A percentile compares a stretch with the other conserved stretches of the same genome.
Conservation (phyloP, 2,888 invertebrate genomes). For the Cremastinae sp. region DNA sequence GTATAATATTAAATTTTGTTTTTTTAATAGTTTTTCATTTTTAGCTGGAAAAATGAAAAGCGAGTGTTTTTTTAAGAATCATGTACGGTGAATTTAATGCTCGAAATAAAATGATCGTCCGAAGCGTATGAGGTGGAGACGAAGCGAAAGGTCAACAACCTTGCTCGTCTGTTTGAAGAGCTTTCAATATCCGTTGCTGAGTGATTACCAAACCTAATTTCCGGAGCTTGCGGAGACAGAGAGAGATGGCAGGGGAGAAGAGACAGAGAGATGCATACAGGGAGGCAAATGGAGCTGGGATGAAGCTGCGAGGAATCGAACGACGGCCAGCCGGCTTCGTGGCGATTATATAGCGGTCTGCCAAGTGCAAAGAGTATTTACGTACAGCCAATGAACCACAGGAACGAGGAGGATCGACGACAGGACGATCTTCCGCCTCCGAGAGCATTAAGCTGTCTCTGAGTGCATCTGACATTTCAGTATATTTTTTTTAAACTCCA, state of each 20-base stretch:
- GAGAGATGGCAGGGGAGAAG: constrained; percentile 9
- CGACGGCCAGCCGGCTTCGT: background rate
- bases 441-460: constrained; percentile 38
- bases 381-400: constrained; percentile 2
- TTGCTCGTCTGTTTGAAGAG: constrained; percentile 39
- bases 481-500: background rate
- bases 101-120: background rate
- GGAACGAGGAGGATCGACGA: constrained; percentile 10
- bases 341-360: constrained; percentile 46
- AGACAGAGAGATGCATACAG: constrained; percentile 8
- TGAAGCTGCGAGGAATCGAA: background rate
- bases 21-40: no score
- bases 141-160: constrained; percentile 37
- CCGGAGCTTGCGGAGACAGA: constrained; percentile 61
- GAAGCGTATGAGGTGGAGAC: background rate
- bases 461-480: constrained; percentile 23
- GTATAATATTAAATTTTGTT: no score
- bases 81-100: background rate
- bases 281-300: background rate
- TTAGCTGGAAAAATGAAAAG: no score
- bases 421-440: background rate
- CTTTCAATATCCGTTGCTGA: constrained; percentile 73
- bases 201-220: constrained; percentile 77
- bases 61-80: no score
- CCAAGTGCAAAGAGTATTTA: constrained; percentile 40